Evolutionary conservation across 2,888 invertebrate species (phyloP), one percentile per base, ranked within the genome.

Genomic region (Ennomos erosarius): DNA sequence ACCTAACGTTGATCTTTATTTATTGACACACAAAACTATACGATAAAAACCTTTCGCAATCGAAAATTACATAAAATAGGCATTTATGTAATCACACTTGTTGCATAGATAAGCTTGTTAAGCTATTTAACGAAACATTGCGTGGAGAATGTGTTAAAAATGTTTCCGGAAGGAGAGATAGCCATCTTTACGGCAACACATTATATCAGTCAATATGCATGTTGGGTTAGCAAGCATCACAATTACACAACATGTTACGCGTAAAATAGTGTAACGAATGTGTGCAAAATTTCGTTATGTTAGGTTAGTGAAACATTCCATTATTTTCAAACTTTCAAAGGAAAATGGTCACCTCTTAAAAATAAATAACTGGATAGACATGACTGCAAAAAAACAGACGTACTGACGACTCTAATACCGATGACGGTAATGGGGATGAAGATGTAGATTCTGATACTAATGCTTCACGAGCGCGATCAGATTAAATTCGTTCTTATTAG

Each of bases 211-310:
- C 48, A 52, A 53, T 55, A 43, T 56, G 56, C 40, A 55, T 52
- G 53, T 45, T 45, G 52, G 36, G 55, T 26, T 26, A 26, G 26
- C 48, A 9, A 57, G 36, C 52, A 43, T 57, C 64, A 61, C 49
- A 62, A 64, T 77, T 74, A 64, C 65, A 66, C 66, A 76, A 74
- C 62, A 43, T 12, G 67, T 71, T 67, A 70, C 67, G 67, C 61
- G 64, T 62, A 56, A 45, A 57, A 37, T 54, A 58, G 52, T 52
- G 45, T 43, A 57, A 59, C 46, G 37, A 52, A 55, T 49, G 38
- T 49, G 39, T 40, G 47, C 54, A 55, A 51, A 26, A 26, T 6
- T 26, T 26, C 6, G 48, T 53, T 45, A 46, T 37, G 35, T 45
- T 35, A 48, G n/a, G 9, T 34, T 10, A 13, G 9, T 34, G 34